A percentile compares a stretch with the other conserved stretches of the same genome.
Evolutionary conservation across 2,797 vertebrate genomes (phyloP).

Genomic region (Onychomys leucogaster): DNA sequence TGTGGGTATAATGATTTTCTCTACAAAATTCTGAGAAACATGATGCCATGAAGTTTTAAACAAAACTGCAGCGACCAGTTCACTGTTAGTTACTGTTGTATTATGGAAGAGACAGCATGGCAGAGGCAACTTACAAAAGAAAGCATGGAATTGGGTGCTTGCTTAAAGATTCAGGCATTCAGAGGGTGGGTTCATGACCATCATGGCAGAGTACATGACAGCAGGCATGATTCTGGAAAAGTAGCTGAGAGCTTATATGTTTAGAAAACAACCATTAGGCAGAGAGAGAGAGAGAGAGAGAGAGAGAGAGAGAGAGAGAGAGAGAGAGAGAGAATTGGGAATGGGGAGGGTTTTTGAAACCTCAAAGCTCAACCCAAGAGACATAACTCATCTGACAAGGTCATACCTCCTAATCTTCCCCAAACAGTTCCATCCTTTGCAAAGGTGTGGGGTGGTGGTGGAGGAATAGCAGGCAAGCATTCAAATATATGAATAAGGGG

Average conservation of each 20-base stretch:
- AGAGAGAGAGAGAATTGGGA: neutral
- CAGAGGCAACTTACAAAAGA: neutral
- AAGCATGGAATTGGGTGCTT: neutral
- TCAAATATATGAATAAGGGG: neutral
- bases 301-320: neutral
- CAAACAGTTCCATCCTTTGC: neutral
- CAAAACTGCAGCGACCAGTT: neutral
- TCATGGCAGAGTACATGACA: neutral
- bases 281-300: neutral
- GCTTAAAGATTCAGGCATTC: neutral
- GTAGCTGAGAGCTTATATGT: neutral
- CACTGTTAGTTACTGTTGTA: neutral
- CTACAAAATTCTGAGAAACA: neutral
- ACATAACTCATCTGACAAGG: neutral
- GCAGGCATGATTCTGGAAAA: neutral
- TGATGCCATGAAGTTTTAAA: conserved; percentile 8
- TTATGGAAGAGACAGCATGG: neutral
- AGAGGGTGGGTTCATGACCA: neutral
- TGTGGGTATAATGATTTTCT: neutral
- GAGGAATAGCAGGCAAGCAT: neutral
- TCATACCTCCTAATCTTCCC: neutral
- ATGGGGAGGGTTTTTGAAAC: neutral
- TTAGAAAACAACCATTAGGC: neutral
- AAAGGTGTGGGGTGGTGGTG: neutral
- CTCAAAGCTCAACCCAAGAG: neutral